Evolutionary conservation across 2,888 invertebrate genomes (phyloP), one percentile per base, ranked within the genome.

Genomic region (Drosophila buzzatii): DNA sequence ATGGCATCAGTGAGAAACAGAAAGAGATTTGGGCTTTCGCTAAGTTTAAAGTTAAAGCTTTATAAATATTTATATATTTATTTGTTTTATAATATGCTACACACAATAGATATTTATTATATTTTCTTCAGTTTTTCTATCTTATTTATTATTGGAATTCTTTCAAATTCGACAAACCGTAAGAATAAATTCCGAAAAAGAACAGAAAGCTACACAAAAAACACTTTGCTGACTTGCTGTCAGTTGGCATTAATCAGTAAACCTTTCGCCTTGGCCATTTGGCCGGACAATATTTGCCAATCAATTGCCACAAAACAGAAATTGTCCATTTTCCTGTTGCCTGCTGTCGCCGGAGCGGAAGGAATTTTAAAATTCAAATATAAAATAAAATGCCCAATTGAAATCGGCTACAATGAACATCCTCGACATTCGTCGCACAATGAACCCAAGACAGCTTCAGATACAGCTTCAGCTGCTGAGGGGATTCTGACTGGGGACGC

Each of bases 241-340:
- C 81, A 73, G 67, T 71, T 85, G 60, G 81, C 72, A 90, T 91
- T 91, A 91, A 90, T 91, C 91, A 91, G 88, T 42, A 79, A 86
- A 81, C 80, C 79, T 75, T 84, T 82, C 55, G 75, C 59, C 51
- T 79, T 58, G 71, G 59, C 73, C 73, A 76, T 75, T 86, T 82
- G 74, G 76, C 77, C 79, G 83, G 77, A 83, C 88, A 91, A 86
- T 91, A 91, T 91, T 91, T 92, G 91, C 91, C 92, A 91, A 91
- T 91, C 91, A 91, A 92, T 92, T 92, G 91, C 89, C 91, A 90
- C 90, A 91, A 91, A 91, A 92, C 91, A 91, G 91, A 92, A 91
- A 91, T 92, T 91, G 91, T 92, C 91, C 91, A 91, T 92, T 91
- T 91, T 92, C 91, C 91, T 92, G 91, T 85, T 76, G 81, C 83